These are phyloP conservation scores for Cairina moschata DNA, from an alignment of 2,113 vertebrate species.

Conservation along the genomic window DNA sequence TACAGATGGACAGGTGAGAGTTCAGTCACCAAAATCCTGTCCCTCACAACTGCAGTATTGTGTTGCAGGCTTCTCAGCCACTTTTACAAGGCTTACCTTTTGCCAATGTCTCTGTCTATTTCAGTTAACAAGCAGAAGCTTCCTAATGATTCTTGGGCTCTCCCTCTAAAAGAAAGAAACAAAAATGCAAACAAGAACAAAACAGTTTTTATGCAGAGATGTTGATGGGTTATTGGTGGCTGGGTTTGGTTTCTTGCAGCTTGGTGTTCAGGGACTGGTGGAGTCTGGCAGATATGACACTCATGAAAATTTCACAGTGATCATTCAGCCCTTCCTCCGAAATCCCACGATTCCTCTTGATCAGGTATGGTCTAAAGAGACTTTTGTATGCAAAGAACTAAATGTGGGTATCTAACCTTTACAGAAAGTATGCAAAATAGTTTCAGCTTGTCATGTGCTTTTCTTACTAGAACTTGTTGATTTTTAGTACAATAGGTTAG, in stretches of 20 bases:
- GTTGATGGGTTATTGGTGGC: neutral
- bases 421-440: neutral
- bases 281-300: slow-evolving; percentile 86
- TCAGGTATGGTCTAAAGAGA: slow-evolving; percentile 70
- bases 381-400: neutral
- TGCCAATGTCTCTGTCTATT: neutral
- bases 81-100: neutral
- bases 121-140: neutral
- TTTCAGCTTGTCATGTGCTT: neutral
- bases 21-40: neutral
- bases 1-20: neutral
- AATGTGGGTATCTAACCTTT: neutral
- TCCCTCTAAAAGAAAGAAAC: neutral
- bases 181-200: neutral
- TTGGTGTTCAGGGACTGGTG: slow-evolving; percentile 74
- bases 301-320: slow-evolving; percentile 85
- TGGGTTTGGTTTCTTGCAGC: slow-evolving; percentile 66
- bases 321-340: slow-evolving; percentile 85
- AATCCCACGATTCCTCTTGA: slow-evolving; percentile 66
- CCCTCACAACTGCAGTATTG: neutral
- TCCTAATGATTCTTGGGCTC: neutral
- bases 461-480: neutral
- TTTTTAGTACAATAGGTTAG: neutral
- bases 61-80: neutral
- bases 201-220: neutral